A percentile compares a stretch with the other conserved stretches of the same genome.
Conservation (phyloP, 1,140 invertebrate genomes). For the Plutomurus gul region DNA sequence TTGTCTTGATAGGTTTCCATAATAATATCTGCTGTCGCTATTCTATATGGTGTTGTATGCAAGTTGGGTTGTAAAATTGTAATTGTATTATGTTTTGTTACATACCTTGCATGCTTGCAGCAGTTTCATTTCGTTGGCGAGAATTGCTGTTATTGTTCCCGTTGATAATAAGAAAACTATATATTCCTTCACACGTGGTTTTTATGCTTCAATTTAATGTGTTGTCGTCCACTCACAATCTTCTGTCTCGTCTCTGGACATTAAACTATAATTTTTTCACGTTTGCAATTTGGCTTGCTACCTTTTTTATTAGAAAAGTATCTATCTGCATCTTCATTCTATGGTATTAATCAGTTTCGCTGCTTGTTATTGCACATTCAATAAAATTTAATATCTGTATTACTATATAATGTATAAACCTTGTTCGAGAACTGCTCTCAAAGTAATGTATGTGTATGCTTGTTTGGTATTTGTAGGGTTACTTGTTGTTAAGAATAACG, state of each 20-base stretch:
- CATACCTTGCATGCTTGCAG: slow-evolving; percentile 1
- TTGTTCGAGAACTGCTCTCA: too few species aligned
- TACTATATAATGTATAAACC: too few species aligned
- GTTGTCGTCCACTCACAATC: not conserved
- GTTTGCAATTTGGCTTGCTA: not conserved
- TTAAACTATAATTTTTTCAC: not conserved
- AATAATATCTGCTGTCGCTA: not conserved
- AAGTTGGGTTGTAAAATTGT: not conserved
- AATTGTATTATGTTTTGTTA: not conserved
- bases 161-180: not conserved
- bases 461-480: too few species aligned
- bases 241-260: not conserved
- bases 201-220: slow-evolving; percentile 22
- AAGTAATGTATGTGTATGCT: too few species aligned
- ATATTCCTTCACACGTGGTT: slow-evolving; percentile 17
- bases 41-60: not conserved
- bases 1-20: not conserved
- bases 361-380: too few species aligned
- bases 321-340: too few species aligned
- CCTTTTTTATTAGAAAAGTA: not conserved
- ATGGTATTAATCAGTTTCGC: too few species aligned
- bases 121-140: not conserved
- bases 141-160: not conserved
- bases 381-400: too few species aligned
- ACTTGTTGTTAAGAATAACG: too few species aligned